Conservation (phyloP, 35 echinoderm and acorn worm species). For the Diadema setosum region DNA sequence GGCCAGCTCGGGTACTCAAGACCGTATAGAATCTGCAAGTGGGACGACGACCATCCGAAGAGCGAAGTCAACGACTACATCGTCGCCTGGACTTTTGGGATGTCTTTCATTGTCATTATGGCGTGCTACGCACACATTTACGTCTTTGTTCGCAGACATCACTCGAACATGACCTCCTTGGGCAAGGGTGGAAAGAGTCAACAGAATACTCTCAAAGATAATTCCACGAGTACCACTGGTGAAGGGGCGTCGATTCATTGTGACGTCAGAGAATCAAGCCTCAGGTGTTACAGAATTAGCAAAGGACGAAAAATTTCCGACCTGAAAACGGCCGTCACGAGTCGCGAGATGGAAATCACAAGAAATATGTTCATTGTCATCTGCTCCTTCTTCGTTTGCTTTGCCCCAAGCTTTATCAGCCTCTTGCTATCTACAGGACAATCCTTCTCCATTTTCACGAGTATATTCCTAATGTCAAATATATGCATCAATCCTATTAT, state of each 20-base stretch:
- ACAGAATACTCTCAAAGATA: background rate
- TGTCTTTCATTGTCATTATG: constrained; percentile 8
- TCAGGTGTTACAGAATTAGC: background rate
- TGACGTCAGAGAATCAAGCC: background rate
- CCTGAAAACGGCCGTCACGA: background rate
- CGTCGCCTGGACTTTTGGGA: background rate
- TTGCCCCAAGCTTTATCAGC: constrained; percentile 21
- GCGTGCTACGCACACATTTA: constrained; percentile 24
- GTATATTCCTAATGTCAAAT: constrained; percentile 38
- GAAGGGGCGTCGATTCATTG: background rate
- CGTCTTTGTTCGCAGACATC: background rate
- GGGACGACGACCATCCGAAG: background rate
- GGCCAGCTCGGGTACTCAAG: constrained; percentile 28
- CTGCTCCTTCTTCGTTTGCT: constrained; percentile 17
- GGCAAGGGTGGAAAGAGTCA: background rate
- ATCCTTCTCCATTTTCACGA: background rate
- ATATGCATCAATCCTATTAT: constrained; percentile 38
- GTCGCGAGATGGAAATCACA: constrained; percentile 48
- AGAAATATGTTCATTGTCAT: constrained; percentile 68
- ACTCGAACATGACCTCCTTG: background rate
- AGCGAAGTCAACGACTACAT: background rate
- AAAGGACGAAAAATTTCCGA: background rate
- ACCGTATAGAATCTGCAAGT: constrained; percentile 10
- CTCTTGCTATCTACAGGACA: background rate
- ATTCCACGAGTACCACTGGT: background rate